Evolutionary conservation across 2,888 invertebrate genomes (phyloP).

Genomic region (Rhabditophanes sp.): DNA sequence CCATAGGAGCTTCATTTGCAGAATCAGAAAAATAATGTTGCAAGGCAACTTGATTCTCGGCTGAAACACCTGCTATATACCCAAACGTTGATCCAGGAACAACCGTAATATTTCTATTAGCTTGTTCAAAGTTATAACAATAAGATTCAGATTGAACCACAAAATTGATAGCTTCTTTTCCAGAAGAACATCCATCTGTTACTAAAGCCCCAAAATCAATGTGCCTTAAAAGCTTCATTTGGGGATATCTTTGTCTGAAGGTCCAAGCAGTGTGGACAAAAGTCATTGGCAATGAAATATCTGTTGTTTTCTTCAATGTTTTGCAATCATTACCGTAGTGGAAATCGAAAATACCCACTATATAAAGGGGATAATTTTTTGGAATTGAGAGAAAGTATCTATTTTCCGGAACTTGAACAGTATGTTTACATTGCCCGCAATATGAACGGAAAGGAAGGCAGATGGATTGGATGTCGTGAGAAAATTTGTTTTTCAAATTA

Average conservation of each 20-base stretch:
- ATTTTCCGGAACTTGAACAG: slow-evolving; percentile 20
- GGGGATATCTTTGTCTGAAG: slow-evolving; percentile 30
- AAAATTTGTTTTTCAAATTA: too few species aligned
- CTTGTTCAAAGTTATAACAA: slow-evolving; percentile 32
- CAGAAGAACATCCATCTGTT: slow-evolving; percentile 31
- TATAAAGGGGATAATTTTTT: slow-evolving; percentile 30
- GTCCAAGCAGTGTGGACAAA: slow-evolving; percentile 37
- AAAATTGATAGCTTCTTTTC: slow-evolving; percentile 12
- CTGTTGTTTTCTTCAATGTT: slow-evolving; percentile 19
- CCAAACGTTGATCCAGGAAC: slow-evolving; percentile 34
- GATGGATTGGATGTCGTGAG: slow-evolving; percentile 15
- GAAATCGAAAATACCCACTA: slow-evolving; percentile 33
- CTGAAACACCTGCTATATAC: slow-evolving; percentile 8
- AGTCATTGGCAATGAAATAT: slow-evolving; percentile 35
- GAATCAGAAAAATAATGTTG: slow-evolving; percentile 25
- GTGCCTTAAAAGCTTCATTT: slow-evolving; percentile 21
- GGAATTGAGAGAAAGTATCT: slow-evolving; percentile 32
- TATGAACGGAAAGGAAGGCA: slow-evolving; percentile 33
- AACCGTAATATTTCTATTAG: slow-evolving; percentile 35
- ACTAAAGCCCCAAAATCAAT: slow-evolving; percentile 35
- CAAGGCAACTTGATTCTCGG: slow-evolving; percentile 16
- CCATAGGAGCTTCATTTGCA: slow-evolving; percentile 22
- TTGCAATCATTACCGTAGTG: slow-evolving; percentile 29
- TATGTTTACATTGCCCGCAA: slow-evolving; percentile 33
- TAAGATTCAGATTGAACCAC: slow-evolving; percentile 30